Evolutionary conservation across 2,797 vertebrate species (phyloP), one percentile per base, ranked within the genome.

Genomic region (Pseudochaenichthys georgianus): DNA sequence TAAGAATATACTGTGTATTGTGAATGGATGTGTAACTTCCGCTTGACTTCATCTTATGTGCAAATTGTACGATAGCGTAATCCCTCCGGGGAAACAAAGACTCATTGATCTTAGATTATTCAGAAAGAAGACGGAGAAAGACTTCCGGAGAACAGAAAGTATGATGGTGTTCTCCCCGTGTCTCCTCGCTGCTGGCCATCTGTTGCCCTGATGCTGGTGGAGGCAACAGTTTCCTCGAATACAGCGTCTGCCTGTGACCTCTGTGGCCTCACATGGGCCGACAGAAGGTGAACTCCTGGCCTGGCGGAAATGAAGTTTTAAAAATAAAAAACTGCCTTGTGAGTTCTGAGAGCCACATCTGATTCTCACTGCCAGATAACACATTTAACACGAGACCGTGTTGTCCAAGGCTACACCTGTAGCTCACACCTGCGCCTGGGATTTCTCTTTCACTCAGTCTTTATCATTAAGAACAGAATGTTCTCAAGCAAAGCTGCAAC

Each of bases 221-320:
- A 87, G 84, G 91, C 89, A 92, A 93, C 81, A 75, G 77, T 87
- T 92, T 92, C 88, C 86, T 89, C 47, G 16, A 67, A 69, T 73
- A 81, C 90, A 83, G 59, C 52, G 69, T 68, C 77, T 77, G 68
- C 52, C 77, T 64, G 54, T 84, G 85, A 90, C 87, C 90, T 90
- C 87, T 75, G 78, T 83, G 71, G 74, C 84, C 87, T 87, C 77
- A 68, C 75, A 73, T 13, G 38, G 60, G 58, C 68, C 72, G 69
- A 82, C 81, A 86, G 77, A 76, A 72, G 74, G 71, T 78, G 80
- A 86, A 87, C 73, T 87, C 68, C 55, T 53, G 52, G 64, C 59
- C 53, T 17, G 63, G 64, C 9, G 34, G 65, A 82, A 77, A 72
- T 69, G 5, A 77, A 45, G 11, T 69, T 64, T 76, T 81, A 13